Evolutionary conservation across 2,888 invertebrate genomes (phyloP).

Genomic region (Lithophane ornitopus): DNA sequence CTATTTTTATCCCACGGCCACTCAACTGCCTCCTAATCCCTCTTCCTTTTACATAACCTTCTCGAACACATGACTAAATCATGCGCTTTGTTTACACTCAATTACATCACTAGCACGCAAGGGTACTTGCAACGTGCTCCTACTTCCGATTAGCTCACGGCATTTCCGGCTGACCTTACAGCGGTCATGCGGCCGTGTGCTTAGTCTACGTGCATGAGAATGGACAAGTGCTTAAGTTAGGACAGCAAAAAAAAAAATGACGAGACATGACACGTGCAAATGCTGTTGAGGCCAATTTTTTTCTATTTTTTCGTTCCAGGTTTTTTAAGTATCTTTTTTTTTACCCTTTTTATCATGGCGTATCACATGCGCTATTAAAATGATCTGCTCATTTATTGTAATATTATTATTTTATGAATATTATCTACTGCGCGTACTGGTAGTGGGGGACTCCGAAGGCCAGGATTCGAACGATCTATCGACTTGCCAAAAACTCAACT

Average conservation of each 20-base stretch:
- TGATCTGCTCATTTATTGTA: too few species aligned
- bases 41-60: slow-evolving; percentile 61
- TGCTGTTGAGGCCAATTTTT: background rate
- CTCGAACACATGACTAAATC: slow-evolving; percentile 39
- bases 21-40: background rate
- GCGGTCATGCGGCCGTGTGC: slow-evolving; percentile 51
- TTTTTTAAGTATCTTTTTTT: too few species aligned
- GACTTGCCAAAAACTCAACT: too few species aligned
- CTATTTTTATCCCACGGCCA: slow-evolving; percentile 37
- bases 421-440: too few species aligned
- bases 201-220: slow-evolving; percentile 18
- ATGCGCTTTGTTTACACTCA: slow-evolving; percentile 58
- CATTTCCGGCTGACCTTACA: slow-evolving; percentile 69
- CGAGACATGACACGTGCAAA: background rate
- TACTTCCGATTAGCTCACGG: slow-evolving; percentile 68
- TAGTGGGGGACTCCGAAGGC: too few species aligned
- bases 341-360: too few species aligned
- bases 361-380: too few species aligned
- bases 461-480: too few species aligned
- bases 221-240: slow-evolving; percentile 24
- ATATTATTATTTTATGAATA: too few species aligned
- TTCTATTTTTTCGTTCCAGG: background rate
- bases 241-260: background rate
- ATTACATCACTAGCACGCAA: slow-evolving; percentile 68
- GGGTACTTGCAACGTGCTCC: slow-evolving; percentile 62